Percentiles rank a stretch among this genome's conserved stretches.
Evolutionary conservation across 35 echinoderm and acorn worm genomes (phyloP).

Genomic region (Diadema setosum): DNA sequence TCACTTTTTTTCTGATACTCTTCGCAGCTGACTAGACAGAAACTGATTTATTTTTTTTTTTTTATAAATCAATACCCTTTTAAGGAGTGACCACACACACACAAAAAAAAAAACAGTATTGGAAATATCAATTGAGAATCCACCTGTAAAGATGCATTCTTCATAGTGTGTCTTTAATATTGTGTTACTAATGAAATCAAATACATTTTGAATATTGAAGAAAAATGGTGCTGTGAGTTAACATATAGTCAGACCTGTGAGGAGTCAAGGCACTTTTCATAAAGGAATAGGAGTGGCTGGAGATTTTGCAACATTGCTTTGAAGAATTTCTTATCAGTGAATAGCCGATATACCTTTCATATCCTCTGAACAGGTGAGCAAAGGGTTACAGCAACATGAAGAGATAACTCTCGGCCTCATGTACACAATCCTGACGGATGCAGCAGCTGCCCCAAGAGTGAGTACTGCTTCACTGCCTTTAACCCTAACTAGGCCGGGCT

Average conservation of each 20-base stretch:
- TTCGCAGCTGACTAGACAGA: no score
- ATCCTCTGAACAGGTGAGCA: constrained; percentile 54
- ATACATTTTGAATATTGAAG: not conserved
- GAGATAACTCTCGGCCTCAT: constrained; percentile 87
- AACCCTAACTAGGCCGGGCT: not conserved
- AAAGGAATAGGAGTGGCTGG: not conserved
- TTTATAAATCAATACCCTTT: no score
- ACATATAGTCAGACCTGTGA: not conserved
- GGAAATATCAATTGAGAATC: no score
- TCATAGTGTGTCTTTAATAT: no score
- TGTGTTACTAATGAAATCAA: not conserved
- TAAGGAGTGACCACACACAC: no score
- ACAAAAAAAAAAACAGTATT: no score
- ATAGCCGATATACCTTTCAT: no score
- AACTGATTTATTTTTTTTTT: no score
- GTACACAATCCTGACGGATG: constrained; percentile 79
- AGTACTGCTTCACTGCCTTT: not conserved
- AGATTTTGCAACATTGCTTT: not conserved
- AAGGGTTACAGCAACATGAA: constrained; percentile 82
- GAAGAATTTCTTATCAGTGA: not conserved
- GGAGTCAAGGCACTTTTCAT: not conserved
- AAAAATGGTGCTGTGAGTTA: not conserved
- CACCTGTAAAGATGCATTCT: no score
- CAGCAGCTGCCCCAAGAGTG: constrained; percentile 75
- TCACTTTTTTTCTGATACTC: no score